Conservation (phyloP, 2,888 invertebrate species). For the Luffia ferchaultella region DNA sequence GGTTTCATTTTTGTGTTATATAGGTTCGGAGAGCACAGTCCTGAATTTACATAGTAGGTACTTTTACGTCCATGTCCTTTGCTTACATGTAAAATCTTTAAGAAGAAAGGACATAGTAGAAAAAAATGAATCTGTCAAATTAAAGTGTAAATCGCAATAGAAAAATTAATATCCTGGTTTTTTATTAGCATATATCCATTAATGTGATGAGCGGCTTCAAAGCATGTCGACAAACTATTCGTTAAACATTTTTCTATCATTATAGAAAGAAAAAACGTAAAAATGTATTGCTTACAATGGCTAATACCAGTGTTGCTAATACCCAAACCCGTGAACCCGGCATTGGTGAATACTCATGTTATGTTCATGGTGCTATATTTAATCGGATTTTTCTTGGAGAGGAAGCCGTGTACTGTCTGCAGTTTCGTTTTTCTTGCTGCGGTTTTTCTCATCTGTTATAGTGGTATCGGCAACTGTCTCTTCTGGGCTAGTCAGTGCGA, state of each 20-base stretch:
- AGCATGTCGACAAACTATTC: constrained; percentile 36
- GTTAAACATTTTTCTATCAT: constrained; percentile 9
- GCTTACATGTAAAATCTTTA: too few relatives aligned
- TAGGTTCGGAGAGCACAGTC: too few relatives aligned
- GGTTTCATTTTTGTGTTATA: too few relatives aligned
- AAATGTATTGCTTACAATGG: constrained; percentile 97
- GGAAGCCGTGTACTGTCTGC: constrained; percentile 97
- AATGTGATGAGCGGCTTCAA: constrained; percentile 27
- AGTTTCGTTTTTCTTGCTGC: constrained; percentile 94
- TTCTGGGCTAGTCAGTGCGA: constrained; percentile 90
- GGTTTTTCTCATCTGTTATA: constrained; percentile 94
- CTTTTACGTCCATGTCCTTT: too few relatives aligned
- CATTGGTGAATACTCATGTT: constrained; percentile 93
- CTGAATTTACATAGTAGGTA: too few relatives aligned
- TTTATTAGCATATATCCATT: too few relatives aligned
- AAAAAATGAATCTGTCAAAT: too few relatives aligned
- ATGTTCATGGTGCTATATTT: constrained; percentile 97
- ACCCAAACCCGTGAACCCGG: constrained; percentile 97
- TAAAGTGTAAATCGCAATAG: not conserved
- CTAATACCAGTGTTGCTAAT: constrained; percentile 95
- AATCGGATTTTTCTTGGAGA: constrained; percentile 95
- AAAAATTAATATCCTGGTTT: too few relatives aligned
- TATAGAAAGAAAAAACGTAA: constrained; percentile 1
- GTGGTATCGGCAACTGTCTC: constrained; percentile 93
- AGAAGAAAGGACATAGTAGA: too few relatives aligned